Base-by-base conservation (phyloP, 2,113 vertebrate genomes). In the Camarhynchus parvulus region DNA sequence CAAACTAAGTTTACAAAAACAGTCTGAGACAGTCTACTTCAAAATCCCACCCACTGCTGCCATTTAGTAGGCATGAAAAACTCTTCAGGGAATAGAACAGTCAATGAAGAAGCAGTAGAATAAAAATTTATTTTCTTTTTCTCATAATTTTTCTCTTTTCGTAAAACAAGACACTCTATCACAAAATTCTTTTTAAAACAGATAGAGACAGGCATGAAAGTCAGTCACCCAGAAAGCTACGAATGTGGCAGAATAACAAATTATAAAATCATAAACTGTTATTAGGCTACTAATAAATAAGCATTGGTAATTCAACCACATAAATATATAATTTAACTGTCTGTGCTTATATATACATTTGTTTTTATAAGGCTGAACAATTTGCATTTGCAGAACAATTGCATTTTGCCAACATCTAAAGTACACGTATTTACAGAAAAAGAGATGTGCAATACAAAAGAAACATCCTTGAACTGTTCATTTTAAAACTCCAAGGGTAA, bases 71-170 rank as follows among this genome's bases (percentile, higher is more conserved):
- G 39, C 23, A 83, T 2, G 30, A 18, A 68, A 61, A 88, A 80
- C 47, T 79, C 49, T 76, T 59, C 5, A 61, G 67, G 5, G 3
- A 87, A 78, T 9, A 78, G 22, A 93, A 88, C 14, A 88, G 67
- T 47, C 62, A 88, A 5, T 37, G 63, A n/a, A 85, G 24, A 27
- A 86, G 31, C 58, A 76, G 9, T 46, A 79, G 37, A 88, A 88
- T 61, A 92, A 83, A 86, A 47, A 88, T 69, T 68, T 90, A 90
- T 92, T 94, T 92, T 68, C 66, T 52, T 59, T 47, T 16, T 44
- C 42, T 80, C 27, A 56, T 68, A 79, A n/a, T 86, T 92, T 80
- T 88, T 82, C 44, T 49, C 30, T 33, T 87, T 67, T 72, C 19
- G 68, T 59, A 64, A 74, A 56, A 83, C 3, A 10, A 88, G 33